Base-by-base conservation (phyloP, 2,888 invertebrate genomes). In the Exephanes ischioxanthus region DNA sequence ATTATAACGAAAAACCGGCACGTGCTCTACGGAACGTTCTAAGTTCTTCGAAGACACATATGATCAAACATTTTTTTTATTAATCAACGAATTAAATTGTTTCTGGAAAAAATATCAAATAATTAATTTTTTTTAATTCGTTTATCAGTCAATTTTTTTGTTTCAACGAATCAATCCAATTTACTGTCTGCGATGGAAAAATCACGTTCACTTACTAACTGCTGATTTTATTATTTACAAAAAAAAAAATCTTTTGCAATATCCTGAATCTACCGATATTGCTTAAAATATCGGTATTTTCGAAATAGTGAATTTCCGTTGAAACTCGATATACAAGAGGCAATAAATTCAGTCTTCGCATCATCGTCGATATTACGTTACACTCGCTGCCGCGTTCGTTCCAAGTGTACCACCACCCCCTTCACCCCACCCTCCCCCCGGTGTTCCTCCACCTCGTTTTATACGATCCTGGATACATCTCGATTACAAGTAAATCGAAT, bases 401-500 rank as follows among this genome's bases (percentile, higher is more conserved):
- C 4, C 14, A 37, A 19, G 16, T 53, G 6, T 51, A 51, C 51
- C 11, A 16, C n/a, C 51, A 4, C 7, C 5, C 53, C 33, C 55
- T 55, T 9, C 45, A 19, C 33, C 37, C 2, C 22, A 4, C 14
- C 14, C 45, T 26, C 14, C 11, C 58, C 41, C n/a, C 72, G 33
- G 33, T 33, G 33, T 5, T 30, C 67, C 58, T 41, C 41, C 22
- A 33, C 30, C 48, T n/a, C 45, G 61, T 77, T 84, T 33, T 78
- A 72, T 77, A 80, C 45, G 45, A 61, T 63, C 48, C 71, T 22
- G 26, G 84, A 76, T 84, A 73, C 80, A 82, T 85, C 82, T 82
- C 85, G 79, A 85, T 85, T 82, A 85, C 85, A 71, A 75, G 70
- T 67, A 70, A 85, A 85, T 82, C 81, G 78, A 85, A 85, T 85